A percentile compares a stretch with the other conserved stretches of the same genome.
Conservation (phyloP, 2,113 vertebrate species). For the Chloropsis hardwickii region DNA sequence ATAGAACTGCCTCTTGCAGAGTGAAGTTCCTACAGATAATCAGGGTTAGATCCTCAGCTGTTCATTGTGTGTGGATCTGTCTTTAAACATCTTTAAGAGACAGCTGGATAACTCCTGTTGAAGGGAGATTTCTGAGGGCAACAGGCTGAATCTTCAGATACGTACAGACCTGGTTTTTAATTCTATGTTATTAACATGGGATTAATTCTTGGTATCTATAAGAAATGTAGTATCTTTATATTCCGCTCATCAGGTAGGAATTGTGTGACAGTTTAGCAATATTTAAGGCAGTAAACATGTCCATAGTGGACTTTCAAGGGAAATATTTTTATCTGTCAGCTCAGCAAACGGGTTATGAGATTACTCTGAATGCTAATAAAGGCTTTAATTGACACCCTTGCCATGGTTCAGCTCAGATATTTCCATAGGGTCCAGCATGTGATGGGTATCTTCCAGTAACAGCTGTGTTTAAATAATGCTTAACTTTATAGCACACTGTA, state of each 20-base stretch:
- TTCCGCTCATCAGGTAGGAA: not conserved
- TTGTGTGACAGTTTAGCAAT: not conserved
- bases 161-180: not conserved
- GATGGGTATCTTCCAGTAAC: not conserved
- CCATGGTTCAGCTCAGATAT: not conserved
- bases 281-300: not conserved
- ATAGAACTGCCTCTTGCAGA: not conserved
- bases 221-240: not conserved
- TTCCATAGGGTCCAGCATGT: not conserved
- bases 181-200: not conserved
- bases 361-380: not conserved
- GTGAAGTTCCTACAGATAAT: not conserved
- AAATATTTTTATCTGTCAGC: not conserved
- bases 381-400: not conserved
- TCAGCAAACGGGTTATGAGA: not conserved
- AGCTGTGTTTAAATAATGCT: not conserved
- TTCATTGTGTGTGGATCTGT: not conserved
- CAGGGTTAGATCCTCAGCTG: not conserved
- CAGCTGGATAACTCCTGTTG: not conserved
- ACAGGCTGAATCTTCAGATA: not conserved
- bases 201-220: not conserved
- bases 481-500: constrained; percentile 25
- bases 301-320: not conserved
- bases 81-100: not conserved
- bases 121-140: not conserved